Evolutionary conservation across 1,140 invertebrate species (phyloP).

Genomic region (Drosophila obscura): DNA sequence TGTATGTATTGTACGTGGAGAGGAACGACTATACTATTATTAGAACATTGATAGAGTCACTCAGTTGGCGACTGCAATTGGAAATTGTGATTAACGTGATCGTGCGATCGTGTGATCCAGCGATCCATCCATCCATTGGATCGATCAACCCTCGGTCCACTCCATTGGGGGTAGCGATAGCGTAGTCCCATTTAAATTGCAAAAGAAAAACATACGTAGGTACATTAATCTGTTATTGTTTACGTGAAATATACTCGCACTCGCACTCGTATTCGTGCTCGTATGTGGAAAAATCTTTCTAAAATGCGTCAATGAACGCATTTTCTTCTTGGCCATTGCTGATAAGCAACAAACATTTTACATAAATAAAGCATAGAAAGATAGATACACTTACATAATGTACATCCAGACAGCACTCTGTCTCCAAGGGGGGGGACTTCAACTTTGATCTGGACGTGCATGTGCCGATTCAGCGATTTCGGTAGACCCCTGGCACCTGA

Average conservation of each 20-base stretch:
- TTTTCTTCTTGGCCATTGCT: slow-evolving; percentile 42
- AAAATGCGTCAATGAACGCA: slow-evolving; percentile 76
- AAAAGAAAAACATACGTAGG: slow-evolving; percentile 54
- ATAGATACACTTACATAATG: no score
- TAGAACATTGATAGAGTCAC: slow-evolving; percentile 11
- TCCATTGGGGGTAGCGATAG: slow-evolving; percentile 63
- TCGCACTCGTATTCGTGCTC: no score
- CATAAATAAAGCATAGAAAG: no score
- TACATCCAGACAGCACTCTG: slow-evolving; percentile 9
- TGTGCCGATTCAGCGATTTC: slow-evolving; percentile 14
- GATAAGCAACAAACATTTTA: slow-evolving; percentile 33
- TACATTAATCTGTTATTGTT: slow-evolving; percentile 73
- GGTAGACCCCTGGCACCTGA: slow-evolving; percentile 8
- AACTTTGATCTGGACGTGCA: slow-evolving; percentile 47
- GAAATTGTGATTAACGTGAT: slow-evolving; percentile 21
- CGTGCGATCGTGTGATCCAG: slow-evolving; percentile 50
- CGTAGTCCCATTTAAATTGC: slow-evolving; percentile 52
- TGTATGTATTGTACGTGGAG: neutral
- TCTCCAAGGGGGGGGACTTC: slow-evolving; percentile 35
- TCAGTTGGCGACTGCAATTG: slow-evolving; percentile 31
- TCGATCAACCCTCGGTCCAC: slow-evolving; percentile 51
- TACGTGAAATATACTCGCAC: slow-evolving; percentile 41
- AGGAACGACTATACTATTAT: slow-evolving; percentile 29
- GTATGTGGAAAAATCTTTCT: slow-evolving; percentile 48
- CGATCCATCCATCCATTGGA: slow-evolving; percentile 11